A percentile compares a stretch with the other conserved stretches of the same genome.
These are phyloP conservation scores for Nemotelus pantherinus DNA, from an alignment of 2,888 invertebrate genomes.

Conservation along the genomic window DNA sequence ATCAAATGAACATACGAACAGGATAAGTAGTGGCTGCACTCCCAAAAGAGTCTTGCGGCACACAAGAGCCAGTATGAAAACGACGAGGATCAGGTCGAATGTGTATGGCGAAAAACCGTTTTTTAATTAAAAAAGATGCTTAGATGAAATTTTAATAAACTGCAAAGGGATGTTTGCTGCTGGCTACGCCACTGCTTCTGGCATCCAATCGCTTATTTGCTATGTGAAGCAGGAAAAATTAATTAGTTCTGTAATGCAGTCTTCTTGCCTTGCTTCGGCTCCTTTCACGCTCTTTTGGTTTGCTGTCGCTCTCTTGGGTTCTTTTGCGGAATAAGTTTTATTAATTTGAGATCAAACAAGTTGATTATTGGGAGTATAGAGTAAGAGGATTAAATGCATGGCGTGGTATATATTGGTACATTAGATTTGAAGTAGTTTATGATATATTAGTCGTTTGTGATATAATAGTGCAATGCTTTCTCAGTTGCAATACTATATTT, in stretches of 20 bases:
- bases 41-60: no score
- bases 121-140: slow-evolving; percentile 24
- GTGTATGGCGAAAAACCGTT: background rate
- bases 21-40: slow-evolving; percentile 8
- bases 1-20: background rate
- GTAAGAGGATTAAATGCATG: background rate
- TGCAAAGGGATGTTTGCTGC: background rate
- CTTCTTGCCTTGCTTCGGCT: background rate
- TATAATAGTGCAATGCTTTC: no score
- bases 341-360: background rate
- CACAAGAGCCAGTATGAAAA: background rate
- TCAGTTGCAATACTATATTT: no score
- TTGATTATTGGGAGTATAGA: background rate
- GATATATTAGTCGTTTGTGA: no score
- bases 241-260: slow-evolving; percentile 18
- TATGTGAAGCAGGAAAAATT: background rate
- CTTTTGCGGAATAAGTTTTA: background rate
- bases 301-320: background rate
- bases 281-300: background rate
- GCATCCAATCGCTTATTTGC: background rate
- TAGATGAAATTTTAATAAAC: background rate
- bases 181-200: background rate
- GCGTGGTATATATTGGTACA: no score
- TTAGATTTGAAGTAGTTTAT: no score
- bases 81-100: background rate